Evolutionary conservation across 2,797 vertebrate genomes (phyloP).

Genomic region (Tragopan temminckii): DNA sequence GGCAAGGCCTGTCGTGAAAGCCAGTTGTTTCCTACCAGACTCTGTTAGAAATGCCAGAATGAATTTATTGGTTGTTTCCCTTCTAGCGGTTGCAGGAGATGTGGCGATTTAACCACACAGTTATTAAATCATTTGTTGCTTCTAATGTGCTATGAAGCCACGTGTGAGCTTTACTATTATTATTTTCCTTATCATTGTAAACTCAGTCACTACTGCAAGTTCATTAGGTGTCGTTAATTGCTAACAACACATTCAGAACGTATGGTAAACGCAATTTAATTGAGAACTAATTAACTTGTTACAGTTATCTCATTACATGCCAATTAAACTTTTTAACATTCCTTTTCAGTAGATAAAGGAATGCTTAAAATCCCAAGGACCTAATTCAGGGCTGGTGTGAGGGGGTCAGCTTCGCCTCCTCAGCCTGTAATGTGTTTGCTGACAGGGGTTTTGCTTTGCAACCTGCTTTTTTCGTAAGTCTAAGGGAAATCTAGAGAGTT

Average conservation of each 20-base stretch:
- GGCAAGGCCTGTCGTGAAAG: background rate
- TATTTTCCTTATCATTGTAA: slow-evolving; percentile 52
- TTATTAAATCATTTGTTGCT: slow-evolving; percentile 22
- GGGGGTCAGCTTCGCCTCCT: background rate
- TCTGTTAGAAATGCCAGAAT: background rate
- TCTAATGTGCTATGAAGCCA: background rate
- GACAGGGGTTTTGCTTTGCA: background rate
- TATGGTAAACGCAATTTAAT: slow-evolving; percentile 81
- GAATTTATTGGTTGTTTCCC: slow-evolving; percentile 18
- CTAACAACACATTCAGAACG: slow-evolving; percentile 73
- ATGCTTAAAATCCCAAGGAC: slow-evolving; percentile 51
- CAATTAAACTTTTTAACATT: slow-evolving; percentile 82
- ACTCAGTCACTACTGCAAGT: slow-evolving; percentile 58
- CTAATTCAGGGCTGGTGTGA: background rate
- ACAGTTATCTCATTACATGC: slow-evolving; percentile 81
- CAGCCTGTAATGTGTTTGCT: background rate
- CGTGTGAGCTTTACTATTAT: background rate
- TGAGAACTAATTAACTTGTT: slow-evolving; percentile 84
- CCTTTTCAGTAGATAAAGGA: slow-evolving; percentile 79
- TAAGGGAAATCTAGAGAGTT: slow-evolving; percentile 43
- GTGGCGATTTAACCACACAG: background rate
- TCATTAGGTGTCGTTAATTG: slow-evolving; percentile 81
- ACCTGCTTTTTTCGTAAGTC: background rate
- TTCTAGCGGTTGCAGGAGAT: slow-evolving; percentile 10
- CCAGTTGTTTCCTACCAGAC: background rate